Percentiles rank a stretch among this genome's conserved stretches.
Conservation (phyloP, 2,797 vertebrate genomes). For the Takifugu ocellatus region DNA sequence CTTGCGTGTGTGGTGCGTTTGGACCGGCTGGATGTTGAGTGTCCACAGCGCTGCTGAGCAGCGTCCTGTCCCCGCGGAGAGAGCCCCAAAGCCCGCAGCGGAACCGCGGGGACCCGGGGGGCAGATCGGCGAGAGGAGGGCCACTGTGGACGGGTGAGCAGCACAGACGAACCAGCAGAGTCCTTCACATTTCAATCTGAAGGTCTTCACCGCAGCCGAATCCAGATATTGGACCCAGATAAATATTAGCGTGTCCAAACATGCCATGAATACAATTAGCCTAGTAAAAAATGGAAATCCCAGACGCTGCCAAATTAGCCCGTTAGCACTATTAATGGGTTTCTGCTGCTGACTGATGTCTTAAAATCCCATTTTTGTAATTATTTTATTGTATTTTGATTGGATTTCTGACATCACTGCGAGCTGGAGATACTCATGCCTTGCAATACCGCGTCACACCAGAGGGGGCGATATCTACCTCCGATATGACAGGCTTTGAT, state of each 20-base stretch:
- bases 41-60: constrained; percentile 18
- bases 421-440: not conserved
- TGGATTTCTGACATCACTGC: too few species aligned
- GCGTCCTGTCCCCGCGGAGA: constrained; percentile 9
- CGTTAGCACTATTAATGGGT: too few species aligned
- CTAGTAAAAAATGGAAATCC: too few species aligned
- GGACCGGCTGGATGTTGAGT: constrained; percentile 24
- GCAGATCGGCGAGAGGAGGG: constrained; percentile 8
- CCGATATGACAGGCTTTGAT: too few species aligned
- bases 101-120: not conserved
- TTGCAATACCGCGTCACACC: too few species aligned
- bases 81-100: constrained; percentile 7
- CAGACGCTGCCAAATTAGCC: too few species aligned
- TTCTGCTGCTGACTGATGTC: not conserved
- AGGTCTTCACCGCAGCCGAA: too few species aligned
- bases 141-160: constrained; percentile 31
- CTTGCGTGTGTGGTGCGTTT: constrained; percentile 26
- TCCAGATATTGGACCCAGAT: not conserved
- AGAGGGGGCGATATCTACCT: too few species aligned
- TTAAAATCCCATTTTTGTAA: not conserved
- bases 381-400: not conserved
- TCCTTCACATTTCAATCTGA: too few species aligned
- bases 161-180: too few species aligned
- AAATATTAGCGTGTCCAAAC: not conserved
- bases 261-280: not conserved